A percentile compares a stretch with the other conserved stretches of the same genome.
Conservation (phyloP, 2,888 invertebrate species). For the Troilus luridus region DNA sequence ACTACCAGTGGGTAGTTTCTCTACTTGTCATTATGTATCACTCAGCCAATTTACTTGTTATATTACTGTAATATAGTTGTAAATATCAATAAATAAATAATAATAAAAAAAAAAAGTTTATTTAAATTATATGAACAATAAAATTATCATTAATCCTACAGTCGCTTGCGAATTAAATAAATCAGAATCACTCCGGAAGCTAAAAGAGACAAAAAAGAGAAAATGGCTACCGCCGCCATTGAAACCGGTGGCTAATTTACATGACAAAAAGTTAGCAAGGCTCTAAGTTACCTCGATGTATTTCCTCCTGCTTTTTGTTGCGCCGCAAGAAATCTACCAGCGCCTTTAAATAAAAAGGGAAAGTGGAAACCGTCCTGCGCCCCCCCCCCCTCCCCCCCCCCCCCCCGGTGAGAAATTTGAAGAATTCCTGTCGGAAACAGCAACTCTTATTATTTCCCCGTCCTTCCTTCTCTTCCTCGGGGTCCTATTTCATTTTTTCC, state of each 20-base stretch:
- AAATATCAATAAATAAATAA: no score
- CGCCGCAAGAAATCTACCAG: background rate
- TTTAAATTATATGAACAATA: no score
- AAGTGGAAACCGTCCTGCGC: no score
- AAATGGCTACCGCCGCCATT: background rate
- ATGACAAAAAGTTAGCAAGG: background rate
- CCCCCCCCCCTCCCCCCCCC: no score
- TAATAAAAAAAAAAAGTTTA: no score
- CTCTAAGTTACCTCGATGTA: background rate
- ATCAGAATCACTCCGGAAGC: background rate
- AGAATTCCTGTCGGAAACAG: slow-evolving; percentile 47
- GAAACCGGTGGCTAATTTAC: background rate
- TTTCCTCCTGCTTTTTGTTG: background rate
- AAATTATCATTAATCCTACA: background rate
- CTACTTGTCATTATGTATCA: no score
- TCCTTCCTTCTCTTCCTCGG: background rate
- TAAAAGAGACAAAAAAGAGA: background rate
- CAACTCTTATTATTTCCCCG: slow-evolving; percentile 19
- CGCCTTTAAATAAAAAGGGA: slow-evolving; percentile 42
- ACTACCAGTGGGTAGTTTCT: no score
- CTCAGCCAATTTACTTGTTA: no score
- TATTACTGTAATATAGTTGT: no score
- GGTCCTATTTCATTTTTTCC: slow-evolving; percentile 40
- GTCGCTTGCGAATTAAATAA: background rate
- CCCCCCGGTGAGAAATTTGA: slow-evolving; percentile 21